A percentile compares a stretch with the other conserved stretches of the same genome.
Conservation (phyloP, 1,140 invertebrate genomes). For the Calliopsis andreniformis region DNA sequence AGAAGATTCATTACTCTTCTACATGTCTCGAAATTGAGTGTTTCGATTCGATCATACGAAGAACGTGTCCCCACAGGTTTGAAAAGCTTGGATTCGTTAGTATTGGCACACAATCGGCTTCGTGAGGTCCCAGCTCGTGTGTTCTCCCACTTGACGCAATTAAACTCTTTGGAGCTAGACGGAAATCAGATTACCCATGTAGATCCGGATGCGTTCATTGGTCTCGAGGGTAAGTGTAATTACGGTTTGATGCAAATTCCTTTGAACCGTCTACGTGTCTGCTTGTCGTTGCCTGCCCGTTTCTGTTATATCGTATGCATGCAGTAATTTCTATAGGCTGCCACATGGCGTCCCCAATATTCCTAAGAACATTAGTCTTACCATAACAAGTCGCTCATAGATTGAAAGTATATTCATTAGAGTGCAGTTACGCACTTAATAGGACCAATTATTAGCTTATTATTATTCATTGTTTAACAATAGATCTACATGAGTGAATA, state of each 20-base stretch:
- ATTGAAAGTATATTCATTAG: no score
- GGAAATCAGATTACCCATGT: constrained; percentile 91
- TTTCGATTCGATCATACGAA: constrained; percentile 20
- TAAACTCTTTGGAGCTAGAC: constrained; percentile 93
- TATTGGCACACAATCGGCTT: constrained; percentile 91
- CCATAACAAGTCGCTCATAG: no score
- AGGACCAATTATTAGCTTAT: no score
- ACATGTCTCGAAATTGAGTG: not conserved
- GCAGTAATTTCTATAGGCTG: no score
- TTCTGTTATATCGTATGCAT: no score
- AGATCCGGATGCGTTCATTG: constrained; percentile 91
- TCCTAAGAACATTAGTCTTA: no score
- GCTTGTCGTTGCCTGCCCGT: not conserved
- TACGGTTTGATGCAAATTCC: not conserved
- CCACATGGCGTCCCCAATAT: no score
- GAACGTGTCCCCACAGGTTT: constrained; percentile 83
- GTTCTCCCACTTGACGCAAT: constrained; percentile 88
- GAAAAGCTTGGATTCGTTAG: constrained; percentile 89
- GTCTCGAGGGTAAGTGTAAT: constrained; percentile 88
- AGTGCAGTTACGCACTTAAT: no score
- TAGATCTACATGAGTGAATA: no score
- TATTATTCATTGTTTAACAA: no score
- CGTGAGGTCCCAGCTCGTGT: constrained; percentile 89
- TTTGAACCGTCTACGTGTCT: not conserved
- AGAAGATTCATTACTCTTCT: no score